These are phyloP conservation scores for Neogale vison DNA, from an alignment of 2,113 vertebrate genomes.

Conservation along the genomic window DNA sequence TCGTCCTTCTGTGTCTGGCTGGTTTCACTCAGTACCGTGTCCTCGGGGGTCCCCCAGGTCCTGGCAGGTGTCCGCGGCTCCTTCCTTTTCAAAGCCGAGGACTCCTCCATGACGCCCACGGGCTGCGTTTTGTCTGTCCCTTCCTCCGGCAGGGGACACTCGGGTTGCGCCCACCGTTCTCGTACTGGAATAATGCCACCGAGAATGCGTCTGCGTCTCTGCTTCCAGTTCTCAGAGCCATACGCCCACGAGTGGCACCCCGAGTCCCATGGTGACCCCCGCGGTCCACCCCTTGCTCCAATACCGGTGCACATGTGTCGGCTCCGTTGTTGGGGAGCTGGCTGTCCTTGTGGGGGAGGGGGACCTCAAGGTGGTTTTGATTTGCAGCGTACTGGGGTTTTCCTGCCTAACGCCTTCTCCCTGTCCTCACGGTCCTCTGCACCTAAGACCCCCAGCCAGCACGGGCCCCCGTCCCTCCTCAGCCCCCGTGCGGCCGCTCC, in stretches of 20 bases:
- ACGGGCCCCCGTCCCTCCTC: rapidly evolving
- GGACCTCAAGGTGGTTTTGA: too few relatives aligned
- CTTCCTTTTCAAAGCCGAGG: not conserved
- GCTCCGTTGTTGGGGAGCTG: not conserved
- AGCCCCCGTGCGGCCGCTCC: not conserved
- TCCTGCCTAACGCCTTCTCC: not conserved
- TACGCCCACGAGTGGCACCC: not conserved
- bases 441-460: too few relatives aligned
- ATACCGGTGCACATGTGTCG: too few relatives aligned
- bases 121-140: rapidly evolving
- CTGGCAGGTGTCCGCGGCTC: too few relatives aligned
- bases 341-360: not conserved
- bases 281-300: too few relatives aligned
- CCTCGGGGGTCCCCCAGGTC: not conserved
- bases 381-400: too few relatives aligned
- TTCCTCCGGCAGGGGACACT: rapidly evolving
- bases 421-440: too few relatives aligned
- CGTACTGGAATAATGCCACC: rapidly evolving
- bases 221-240: not conserved
- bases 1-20: not conserved
- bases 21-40: rapidly evolving
- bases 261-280: not conserved
- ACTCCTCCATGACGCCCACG: rapidly evolving
- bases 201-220: not conserved
- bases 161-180: rapidly evolving